Percentiles rank a stretch among this genome's conserved stretches.
Conservation (phyloP, 2,888 invertebrate species). For the Brachyopa scutellaris region DNA sequence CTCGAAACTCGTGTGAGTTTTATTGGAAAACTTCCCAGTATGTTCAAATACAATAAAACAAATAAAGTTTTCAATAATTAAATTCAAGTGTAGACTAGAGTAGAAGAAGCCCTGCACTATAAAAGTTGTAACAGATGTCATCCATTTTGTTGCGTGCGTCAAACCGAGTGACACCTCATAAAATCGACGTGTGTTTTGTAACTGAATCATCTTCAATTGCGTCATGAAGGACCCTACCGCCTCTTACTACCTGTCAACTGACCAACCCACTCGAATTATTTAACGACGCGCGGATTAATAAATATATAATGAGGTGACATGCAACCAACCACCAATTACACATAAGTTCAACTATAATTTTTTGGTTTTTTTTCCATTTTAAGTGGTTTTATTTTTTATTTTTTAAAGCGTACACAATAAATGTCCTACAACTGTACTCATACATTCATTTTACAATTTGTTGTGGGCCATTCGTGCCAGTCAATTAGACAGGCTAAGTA, state of each 20-base stretch:
- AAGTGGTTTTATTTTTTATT: constrained; percentile 20
- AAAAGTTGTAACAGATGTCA: too few relatives aligned
- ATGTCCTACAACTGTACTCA: too few relatives aligned
- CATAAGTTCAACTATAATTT: constrained; percentile 41
- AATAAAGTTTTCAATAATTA: not conserved
- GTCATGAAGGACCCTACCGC: too few relatives aligned
- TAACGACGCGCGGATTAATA: constrained; percentile 56
- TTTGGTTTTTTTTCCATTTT: too few relatives aligned
- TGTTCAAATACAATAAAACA: constrained; percentile 8
- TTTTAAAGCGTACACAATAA: too few relatives aligned
- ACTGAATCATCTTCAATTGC: too few relatives aligned
- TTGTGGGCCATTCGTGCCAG: constrained; percentile 51
- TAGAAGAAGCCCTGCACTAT: too few relatives aligned
- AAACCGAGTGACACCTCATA: too few relatives aligned
- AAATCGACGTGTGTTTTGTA: too few relatives aligned
- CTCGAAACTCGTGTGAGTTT: constrained; percentile 13
- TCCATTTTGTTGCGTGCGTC: too few relatives aligned
- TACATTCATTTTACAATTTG: too few relatives aligned
- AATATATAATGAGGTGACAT: constrained; percentile 62
- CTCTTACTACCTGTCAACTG: constrained; percentile 1
- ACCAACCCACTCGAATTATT: constrained; percentile 27
- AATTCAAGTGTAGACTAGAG: not conserved
- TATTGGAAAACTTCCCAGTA: constrained; percentile 25
- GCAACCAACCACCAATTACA: constrained; percentile 58
- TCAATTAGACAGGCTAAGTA: constrained; percentile 50